Conservation (phyloP, 2,797 vertebrate genomes). For the Cirrhinus mrigala region DNA sequence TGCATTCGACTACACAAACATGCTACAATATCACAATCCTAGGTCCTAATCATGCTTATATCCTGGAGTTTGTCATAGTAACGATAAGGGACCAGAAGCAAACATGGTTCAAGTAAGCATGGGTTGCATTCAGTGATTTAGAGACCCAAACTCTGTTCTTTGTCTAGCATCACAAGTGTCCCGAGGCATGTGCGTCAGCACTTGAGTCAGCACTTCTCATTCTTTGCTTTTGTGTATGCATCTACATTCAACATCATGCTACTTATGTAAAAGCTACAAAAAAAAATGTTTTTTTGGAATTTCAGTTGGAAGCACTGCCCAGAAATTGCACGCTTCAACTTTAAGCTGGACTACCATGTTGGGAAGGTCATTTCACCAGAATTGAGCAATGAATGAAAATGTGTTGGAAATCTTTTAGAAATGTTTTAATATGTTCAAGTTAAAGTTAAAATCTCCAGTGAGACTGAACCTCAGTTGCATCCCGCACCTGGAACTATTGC, state of each 20-base stretch:
- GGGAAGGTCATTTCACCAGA: neutral
- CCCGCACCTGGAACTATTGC: constrained; percentile 17
- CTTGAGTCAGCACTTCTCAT: constrained; percentile 17
- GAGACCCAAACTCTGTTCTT: constrained; percentile 28
- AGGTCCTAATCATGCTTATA: constrained; percentile 48
- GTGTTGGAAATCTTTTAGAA: neutral
- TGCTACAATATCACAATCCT: constrained; percentile 26
- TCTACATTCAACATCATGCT: neutral
- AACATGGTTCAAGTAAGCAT: constrained; percentile 34
- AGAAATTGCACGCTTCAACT: neutral
- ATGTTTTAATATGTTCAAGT: neutral
- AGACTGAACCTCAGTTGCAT: constrained; percentile 19
- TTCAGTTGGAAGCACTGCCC: neutral
- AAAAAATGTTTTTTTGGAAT: neutral
- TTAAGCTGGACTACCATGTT: neutral
- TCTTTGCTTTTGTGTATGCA: constrained; percentile 18
- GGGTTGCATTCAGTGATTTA: neutral
- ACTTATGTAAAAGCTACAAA: neutral
- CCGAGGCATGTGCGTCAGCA: constrained; percentile 11
- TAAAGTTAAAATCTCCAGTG: neutral
- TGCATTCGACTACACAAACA: neutral
- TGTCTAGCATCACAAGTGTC: constrained; percentile 33
- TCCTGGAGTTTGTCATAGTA: constrained; percentile 51
- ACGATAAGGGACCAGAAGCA: constrained; percentile 28
- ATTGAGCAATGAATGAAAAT: neutral